Base-by-base conservation (phyloP, 2,113 vertebrate genomes). In the Eulemur macaco region DNA sequence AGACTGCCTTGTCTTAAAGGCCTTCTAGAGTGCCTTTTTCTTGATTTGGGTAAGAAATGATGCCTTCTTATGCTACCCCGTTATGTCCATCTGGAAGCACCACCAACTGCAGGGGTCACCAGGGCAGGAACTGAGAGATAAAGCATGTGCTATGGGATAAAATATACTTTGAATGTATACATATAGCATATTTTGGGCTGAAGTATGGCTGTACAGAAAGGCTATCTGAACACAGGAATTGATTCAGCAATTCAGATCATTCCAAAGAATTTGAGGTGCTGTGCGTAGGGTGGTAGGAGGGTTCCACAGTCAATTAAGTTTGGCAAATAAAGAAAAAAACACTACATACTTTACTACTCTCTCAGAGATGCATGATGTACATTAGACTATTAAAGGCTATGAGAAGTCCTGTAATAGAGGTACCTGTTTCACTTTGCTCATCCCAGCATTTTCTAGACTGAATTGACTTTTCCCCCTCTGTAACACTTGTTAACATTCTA, bases 81-180 rank as follows among this genome's bases (percentile, higher is more conserved):
- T 34, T 11, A 85, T 52, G 50, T 78, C 13, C 21, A 74, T 86
- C 63, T 95, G 81, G 31, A 95, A 86, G 52, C 11, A 89, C 74
- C 23, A 47, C 34, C 23, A 80, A 45, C 31, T 71, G n/a, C 20
- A 94, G 60, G 18, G 45, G 20, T 58, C 78, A 82, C 42, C 17
- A 82, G 39, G 86, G 50, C 64, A 91, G 37, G 27, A 58, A 86
- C 11, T 86, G 54, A 66, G n/a, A 39, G 20, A 86, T 6, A 66
- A 15, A 86, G 25, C 20, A 73, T 54, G 31, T 63, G 7, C 58
- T 91, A 63, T 56, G 29, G 34, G 23, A 7, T 73, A 86, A 94
- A 93, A 89, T 58, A 68, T 63, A 94, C 73, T 87, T 29, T 87
- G 80, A 89, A 31, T 86, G 12, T 96, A 52, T 90, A 73, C 92